A percentile compares a stretch with the other conserved stretches of the same genome.
Conservation (phyloP, 2,797 vertebrate species). For the Parauchenoglanis ngamensis region DNA sequence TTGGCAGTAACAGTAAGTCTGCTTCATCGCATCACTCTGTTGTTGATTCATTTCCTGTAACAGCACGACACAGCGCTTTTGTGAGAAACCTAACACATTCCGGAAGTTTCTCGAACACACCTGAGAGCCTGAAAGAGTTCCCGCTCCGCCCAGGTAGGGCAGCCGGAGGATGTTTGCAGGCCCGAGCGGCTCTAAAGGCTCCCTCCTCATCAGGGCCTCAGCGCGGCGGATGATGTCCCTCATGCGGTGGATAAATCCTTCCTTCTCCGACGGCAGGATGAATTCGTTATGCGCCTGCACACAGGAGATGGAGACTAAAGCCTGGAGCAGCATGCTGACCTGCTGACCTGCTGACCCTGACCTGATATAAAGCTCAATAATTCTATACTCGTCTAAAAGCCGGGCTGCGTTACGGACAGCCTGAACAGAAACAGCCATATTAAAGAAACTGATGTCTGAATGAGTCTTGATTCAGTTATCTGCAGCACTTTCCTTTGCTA, state of each 20-base stretch:
- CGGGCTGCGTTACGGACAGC: not conserved
- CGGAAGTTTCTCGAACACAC: constrained; percentile 54
- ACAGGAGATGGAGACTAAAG: not conserved
- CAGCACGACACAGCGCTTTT: not conserved
- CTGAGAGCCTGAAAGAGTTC: constrained; percentile 60
- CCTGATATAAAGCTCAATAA: not conserved
- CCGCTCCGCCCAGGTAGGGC: constrained; percentile 46
- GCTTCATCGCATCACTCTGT: not conserved
- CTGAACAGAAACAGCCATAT: too few species aligned
- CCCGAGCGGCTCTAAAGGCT: constrained; percentile 24
- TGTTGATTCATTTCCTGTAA: not conserved
- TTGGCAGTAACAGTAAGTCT: not conserved
- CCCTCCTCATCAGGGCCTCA: constrained; percentile 82
- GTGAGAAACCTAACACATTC: not conserved
- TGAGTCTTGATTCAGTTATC: not conserved
- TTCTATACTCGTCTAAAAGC: not conserved
- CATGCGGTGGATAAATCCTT: constrained; percentile 85
- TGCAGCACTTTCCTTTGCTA: not conserved
- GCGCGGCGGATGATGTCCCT: constrained; percentile 88
- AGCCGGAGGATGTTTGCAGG: constrained; percentile 52
- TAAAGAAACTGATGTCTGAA: not conserved
- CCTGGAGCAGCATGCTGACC: not conserved
- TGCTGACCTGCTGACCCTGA: not conserved
- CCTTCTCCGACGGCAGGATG: constrained; percentile 82
- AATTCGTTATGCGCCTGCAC: constrained; percentile 87